Base-by-base conservation (phyloP, 2,888 invertebrate species). In the Athalia cordata region DNA sequence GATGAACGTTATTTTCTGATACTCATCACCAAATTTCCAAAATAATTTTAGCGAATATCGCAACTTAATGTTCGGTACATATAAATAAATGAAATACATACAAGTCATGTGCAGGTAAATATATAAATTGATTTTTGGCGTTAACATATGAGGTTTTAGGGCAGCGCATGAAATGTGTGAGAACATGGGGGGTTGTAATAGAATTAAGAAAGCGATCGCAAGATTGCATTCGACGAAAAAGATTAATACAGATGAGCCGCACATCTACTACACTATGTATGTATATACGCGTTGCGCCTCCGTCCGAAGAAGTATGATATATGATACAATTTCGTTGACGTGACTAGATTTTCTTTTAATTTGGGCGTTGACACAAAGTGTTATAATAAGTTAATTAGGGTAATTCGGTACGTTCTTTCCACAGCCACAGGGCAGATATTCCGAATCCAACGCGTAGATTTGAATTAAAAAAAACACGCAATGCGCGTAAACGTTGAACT, bases 371-470 rank as follows among this genome's bases (percentile, higher is more conserved):
- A 78, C 78, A 70, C 64, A 65, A 80, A 78, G 65, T 77, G 78
- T 77, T 49, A 70, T 78, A 74, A 78, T 78, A 61, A 75, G 74
- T 78, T 78, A 78, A 78, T 78, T 78, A 78, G 78, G 64, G 78
- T 78, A 78, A 78, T 78, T 78, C 74, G 78, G 72, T 43, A 47
- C 13, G 13, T 45, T 13, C 8, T 15, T 29, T 4, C 43, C 68
- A n/a, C 11, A 11, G 47, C 7, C 55, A 64, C 52, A 29, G n/a
- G 6, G 45, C 70, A 59, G 6, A 11, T 29, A 29, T 8, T 29
- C 8, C 8, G 11, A 45, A 11, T n/a, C 65, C 13, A 45, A 57
- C 59, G 70, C 70, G 68, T 70, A 50, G 77, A 77, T 77, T 77
- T 77, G 61, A 77, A 77, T 70, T 61, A 50, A 70, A 70, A 70